Conservation (phyloP, 2,797 vertebrate species). For the Australoheros facetus region DNA sequence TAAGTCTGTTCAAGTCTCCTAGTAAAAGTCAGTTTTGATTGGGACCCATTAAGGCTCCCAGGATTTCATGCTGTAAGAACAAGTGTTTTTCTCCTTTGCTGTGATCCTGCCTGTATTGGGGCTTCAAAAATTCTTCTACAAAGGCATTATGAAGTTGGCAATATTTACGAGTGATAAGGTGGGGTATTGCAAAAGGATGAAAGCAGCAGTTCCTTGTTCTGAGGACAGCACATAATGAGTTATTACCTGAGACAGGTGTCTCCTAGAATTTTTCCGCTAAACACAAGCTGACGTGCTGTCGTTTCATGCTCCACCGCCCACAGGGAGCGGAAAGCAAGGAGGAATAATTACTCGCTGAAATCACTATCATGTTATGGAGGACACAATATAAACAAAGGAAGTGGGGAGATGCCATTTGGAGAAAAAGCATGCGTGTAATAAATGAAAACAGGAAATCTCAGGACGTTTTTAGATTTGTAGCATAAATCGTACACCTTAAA, state of each 20-base stretch:
- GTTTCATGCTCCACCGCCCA: constrained; percentile 68
- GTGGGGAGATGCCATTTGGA: constrained; percentile 30
- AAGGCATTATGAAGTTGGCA: not conserved
- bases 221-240: constrained; percentile 45
- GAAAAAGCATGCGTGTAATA: constrained; percentile 35
- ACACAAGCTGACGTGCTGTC: constrained; percentile 54
- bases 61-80: constrained; percentile 11
- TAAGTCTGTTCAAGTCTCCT: constrained; percentile 49
- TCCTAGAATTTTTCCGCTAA: constrained; percentile 53
- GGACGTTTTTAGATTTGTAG: not conserved
- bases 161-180: not conserved
- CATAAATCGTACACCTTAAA: not conserved
- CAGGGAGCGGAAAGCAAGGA: constrained; percentile 56
- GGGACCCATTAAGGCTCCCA: constrained; percentile 34
- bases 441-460: constrained; percentile 35
- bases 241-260: constrained; percentile 77
- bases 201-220: constrained; percentile 11
- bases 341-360: constrained; percentile 73
- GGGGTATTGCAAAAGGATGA: constrained; percentile 15
- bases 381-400: constrained; percentile 55
- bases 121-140: constrained; percentile 14
- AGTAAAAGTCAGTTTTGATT: constrained; percentile 49
- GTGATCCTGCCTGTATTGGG: not conserved
- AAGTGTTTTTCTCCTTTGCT: constrained; percentile 23
- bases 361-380: constrained; percentile 57